Evolutionary conservation across 2,797 vertebrate genomes (phyloP).

Genomic region (Phoxinus dragarum): DNA sequence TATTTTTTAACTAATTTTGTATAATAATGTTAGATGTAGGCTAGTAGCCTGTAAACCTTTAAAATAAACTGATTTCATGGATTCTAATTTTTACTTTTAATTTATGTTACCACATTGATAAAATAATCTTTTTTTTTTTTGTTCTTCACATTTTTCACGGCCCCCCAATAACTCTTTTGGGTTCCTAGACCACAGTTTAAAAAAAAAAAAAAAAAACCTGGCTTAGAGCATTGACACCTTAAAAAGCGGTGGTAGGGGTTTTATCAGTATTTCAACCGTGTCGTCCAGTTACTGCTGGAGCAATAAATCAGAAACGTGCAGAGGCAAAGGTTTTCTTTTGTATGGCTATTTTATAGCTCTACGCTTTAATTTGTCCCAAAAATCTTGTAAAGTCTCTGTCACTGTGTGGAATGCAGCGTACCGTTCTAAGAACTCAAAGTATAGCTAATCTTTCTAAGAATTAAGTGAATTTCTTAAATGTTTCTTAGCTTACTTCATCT

Average conservation of each 20-base stretch:
- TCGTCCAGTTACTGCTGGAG: not conserved
- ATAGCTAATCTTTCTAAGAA: conserved; percentile 28
- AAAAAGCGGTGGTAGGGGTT: not conserved
- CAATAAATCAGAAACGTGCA: conserved; percentile 15
- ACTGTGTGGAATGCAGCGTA: conserved; percentile 31
- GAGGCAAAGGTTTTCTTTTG: not conserved
- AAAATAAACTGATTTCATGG: not conserved
- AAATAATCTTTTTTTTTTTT: not conserved
- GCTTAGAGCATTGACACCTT: not conserved
- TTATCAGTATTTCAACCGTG: not conserved
- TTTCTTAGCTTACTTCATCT: not conserved
- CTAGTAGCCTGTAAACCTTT: not conserved
- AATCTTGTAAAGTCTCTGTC: conserved; percentile 42
- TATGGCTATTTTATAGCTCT: not conserved
- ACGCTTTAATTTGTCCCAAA: conserved; percentile 13
- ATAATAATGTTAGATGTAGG: not conserved
- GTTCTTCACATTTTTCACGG: not conserved
- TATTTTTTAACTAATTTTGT: not conserved
- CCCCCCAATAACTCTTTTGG: not conserved
- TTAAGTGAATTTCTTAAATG: conserved; percentile 1
- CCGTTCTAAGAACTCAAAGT: conserved; percentile 18
- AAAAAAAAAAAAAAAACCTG: not conserved
- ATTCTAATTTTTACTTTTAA: not conserved
- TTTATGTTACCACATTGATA: not conserved
- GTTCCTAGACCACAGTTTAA: not conserved